Evolutionary conservation across 2,113 vertebrate genomes (phyloP).

Genomic region (Paralichthys olivaceus): DNA sequence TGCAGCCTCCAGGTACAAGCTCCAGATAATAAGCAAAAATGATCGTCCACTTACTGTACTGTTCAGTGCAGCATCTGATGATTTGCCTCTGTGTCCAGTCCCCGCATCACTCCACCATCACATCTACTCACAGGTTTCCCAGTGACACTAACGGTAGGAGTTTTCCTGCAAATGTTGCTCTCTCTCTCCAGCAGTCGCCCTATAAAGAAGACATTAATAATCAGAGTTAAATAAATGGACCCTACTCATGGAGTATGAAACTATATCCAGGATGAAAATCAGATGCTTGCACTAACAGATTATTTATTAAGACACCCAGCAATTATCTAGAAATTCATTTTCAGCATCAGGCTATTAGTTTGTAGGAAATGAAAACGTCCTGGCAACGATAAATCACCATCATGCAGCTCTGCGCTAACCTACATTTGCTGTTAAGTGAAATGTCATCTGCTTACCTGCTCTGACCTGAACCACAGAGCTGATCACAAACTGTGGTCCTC

Average conservation of each 20-base stretch:
- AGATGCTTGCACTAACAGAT: neutral
- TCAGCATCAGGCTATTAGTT: neutral
- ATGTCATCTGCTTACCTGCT: slow-evolving; percentile 65
- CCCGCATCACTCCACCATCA: slow-evolving; percentile 62
- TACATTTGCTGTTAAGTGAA: slow-evolving; percentile 31
- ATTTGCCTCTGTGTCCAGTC: slow-evolving; percentile 47
- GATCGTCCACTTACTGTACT: slow-evolving; percentile 66
- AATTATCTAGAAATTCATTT: slow-evolving; percentile 7
- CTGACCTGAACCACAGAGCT: slow-evolving; percentile 52
- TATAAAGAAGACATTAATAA: slow-evolving; percentile 27
- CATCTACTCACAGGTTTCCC: slow-evolving; percentile 53
- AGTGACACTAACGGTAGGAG: slow-evolving; percentile 45
- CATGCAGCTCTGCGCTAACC: slow-evolving; percentile 20
- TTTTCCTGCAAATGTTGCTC: slow-evolving; percentile 56
- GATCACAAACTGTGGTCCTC: slow-evolving; percentile 53
- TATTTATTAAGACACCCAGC: neutral
- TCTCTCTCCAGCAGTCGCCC: slow-evolving; percentile 36
- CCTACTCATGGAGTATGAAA: slow-evolving; percentile 7
- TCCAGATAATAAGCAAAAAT: slow-evolving; percentile 40
- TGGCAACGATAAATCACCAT: slow-evolving; percentile 12
- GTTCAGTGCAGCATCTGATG: slow-evolving; percentile 50
- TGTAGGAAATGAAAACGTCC: slow-evolving; percentile 3
- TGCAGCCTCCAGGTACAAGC: slow-evolving; percentile 50
- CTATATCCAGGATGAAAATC: neutral
- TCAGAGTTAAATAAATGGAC: slow-evolving; percentile 2